These are phyloP conservation scores for Sylvietta virens DNA, from an alignment of 2,113 vertebrate species.

Conservation along the genomic window DNA sequence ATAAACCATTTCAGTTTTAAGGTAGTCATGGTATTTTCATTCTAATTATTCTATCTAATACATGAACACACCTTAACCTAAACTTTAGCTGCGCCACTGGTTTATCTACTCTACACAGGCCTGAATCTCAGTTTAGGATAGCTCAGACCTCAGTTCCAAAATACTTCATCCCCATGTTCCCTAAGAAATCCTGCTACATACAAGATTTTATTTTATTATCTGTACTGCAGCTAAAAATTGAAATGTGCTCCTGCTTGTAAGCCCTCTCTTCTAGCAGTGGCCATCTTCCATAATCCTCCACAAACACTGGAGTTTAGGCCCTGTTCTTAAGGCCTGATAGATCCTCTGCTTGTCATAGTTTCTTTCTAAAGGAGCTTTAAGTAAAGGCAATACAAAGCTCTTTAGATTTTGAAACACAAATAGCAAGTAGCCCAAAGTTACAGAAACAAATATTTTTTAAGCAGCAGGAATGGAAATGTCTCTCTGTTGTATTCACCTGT, in stretches of 20 bases:
- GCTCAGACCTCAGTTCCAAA: no score
- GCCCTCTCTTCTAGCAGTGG: neutral
- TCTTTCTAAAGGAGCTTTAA: neutral
- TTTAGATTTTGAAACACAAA: neutral
- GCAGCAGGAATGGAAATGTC: neutral
- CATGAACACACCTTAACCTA: no score
- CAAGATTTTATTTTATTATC: neutral
- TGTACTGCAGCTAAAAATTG: neutral
- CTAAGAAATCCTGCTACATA: no score
- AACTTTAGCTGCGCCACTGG: no score
- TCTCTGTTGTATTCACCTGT: neutral
- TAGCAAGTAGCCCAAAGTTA: neutral
- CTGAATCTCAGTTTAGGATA: no score
- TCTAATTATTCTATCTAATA: no score
- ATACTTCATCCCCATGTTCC: no score
- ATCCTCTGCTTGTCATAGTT: neutral
- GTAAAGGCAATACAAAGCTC: neutral
- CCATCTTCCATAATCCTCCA: neutral
- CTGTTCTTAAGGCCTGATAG: neutral
- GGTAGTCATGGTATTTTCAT: no score
- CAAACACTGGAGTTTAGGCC: neutral
- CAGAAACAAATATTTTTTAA: constrained; percentile 37
- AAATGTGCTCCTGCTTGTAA: neutral
- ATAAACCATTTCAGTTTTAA: no score
- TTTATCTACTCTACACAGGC: no score